phyloP scores from a whole-genome alignment of 2,888 invertebrate species.

The Agriotes lineatus region DNA sequence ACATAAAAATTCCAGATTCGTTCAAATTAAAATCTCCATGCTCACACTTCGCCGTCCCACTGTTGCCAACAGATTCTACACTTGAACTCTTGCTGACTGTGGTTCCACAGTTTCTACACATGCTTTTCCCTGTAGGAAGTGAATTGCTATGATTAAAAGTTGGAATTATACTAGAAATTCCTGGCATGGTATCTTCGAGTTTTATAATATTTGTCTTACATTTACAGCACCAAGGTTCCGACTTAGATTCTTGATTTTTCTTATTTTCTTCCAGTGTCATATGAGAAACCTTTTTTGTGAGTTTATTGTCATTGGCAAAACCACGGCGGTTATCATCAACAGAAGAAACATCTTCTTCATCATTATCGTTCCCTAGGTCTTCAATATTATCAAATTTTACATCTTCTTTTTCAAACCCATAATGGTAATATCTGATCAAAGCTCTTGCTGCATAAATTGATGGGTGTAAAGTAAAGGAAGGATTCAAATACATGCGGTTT shows the following conservation, averaged over 20 bases:
- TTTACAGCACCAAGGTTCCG: conserved; percentile 68
- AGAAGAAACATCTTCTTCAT: conserved; percentile 53
- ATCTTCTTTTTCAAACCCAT: conserved; percentile 74
- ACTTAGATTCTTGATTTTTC: conserved; percentile 42
- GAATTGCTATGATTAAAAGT: conserved; percentile 54
- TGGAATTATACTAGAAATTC: conserved; percentile 66
- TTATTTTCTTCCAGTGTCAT: conserved; percentile 61
- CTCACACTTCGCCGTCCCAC: conserved; percentile 22
- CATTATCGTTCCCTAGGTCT: conserved; percentile 33
- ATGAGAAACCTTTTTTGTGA: conserved; percentile 60
- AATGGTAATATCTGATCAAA: conserved; percentile 81
- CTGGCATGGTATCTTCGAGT: conserved; percentile 67
- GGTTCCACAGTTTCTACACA: conserved; percentile 30
- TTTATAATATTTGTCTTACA: conserved; percentile 67
- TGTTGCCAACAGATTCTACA: conserved; percentile 7
- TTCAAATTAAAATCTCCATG: conserved; percentile 55
- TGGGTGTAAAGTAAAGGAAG: conserved; percentile 80
- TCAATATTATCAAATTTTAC: conserved; percentile 53
- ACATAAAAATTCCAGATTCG: conserved; percentile 77
- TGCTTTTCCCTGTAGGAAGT: conserved; percentile 51
- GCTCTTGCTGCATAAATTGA: conserved; percentile 88
- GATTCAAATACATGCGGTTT: conserved; percentile 88
- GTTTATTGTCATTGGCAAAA: conserved; percentile 51
- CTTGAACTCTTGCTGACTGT: neutral
- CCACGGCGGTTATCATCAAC: conserved; percentile 39